Conservation (phyloP, 2,888 invertebrate species). For the Axea sp. region DNA sequence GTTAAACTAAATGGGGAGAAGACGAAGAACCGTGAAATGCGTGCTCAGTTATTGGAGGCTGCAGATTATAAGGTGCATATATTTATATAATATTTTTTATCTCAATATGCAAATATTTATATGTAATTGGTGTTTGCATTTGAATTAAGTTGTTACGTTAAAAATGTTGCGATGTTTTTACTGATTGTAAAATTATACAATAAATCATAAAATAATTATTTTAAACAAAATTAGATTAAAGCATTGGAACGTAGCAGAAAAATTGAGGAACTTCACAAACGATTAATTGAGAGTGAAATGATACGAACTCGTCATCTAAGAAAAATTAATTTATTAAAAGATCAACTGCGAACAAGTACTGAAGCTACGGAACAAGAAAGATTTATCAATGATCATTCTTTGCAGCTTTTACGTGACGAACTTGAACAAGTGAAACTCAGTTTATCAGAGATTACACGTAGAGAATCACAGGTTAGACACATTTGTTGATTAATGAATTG, state of each 20-base stretch:
- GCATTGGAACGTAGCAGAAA: conserved; percentile 90
- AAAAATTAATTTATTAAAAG: conserved; percentile 86
- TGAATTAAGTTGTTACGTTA: no score
- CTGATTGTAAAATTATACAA: no score
- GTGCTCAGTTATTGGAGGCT: conserved; percentile 91
- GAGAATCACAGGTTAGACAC: conserved; percentile 85
- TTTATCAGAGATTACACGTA: conserved; percentile 86
- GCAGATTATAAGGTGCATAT: conserved; percentile 89
- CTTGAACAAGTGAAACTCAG: conserved; percentile 87
- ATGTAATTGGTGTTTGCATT: no score
- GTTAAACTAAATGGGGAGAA: conserved; percentile 90
- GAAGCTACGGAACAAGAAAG: conserved; percentile 86
- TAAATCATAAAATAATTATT: conserved; percentile 1
- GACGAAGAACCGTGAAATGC: conserved; percentile 89
- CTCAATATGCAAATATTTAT: no score
- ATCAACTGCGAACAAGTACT: conserved; percentile 84
- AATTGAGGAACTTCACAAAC: conserved; percentile 90
- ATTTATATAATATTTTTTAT: neutral
- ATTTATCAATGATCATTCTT: conserved; percentile 85
- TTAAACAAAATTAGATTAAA: conserved; percentile 83
- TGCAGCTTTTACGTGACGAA: conserved; percentile 87
- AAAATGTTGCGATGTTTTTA: no score
- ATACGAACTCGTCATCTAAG: conserved; percentile 87
- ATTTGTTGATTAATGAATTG: no score
- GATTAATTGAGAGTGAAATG: conserved; percentile 89